A percentile compares a stretch with the other conserved stretches of the same genome.
Evolutionary conservation across 2,888 invertebrate species (phyloP).

Genomic region (Eulithis prunata): DNA sequence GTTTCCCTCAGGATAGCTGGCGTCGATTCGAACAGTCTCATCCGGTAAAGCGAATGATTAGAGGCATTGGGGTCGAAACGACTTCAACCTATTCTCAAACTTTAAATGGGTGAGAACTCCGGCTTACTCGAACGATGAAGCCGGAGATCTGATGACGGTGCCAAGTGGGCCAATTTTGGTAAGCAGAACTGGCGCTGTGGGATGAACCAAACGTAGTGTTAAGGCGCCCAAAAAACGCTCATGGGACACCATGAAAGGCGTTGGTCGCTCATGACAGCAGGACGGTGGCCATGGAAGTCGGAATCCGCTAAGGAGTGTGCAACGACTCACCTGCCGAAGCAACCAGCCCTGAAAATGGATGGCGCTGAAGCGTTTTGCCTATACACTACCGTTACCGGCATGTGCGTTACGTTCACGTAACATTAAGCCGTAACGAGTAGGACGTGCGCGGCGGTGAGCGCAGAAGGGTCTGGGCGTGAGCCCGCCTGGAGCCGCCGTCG

Average conservation of each 20-base stretch:
- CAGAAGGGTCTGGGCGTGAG: slow-evolving; percentile 84
- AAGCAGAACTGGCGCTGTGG: slow-evolving; percentile 92
- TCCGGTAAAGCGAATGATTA: slow-evolving; percentile 91
- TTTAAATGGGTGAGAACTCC: slow-evolving; percentile 89
- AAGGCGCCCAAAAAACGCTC: slow-evolving; percentile 86
- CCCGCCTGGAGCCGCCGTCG: slow-evolving; percentile 80
- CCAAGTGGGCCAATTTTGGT: slow-evolving; percentile 84
- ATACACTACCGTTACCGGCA: no score
- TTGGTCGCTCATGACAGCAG: slow-evolving; percentile 79
- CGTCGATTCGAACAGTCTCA: slow-evolving; percentile 74
- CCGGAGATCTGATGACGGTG: slow-evolving; percentile 73
- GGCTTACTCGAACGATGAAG: slow-evolving; percentile 84
- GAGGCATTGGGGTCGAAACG: slow-evolving; percentile 88
- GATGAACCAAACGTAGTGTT: slow-evolving; percentile 69
- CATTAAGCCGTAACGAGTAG: no score
- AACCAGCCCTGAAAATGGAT: slow-evolving; percentile 88
- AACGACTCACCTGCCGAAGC: slow-evolving; percentile 87
- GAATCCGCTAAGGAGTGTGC: slow-evolving; percentile 19
- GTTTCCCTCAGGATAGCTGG: no score
- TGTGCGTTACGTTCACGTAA: no score
- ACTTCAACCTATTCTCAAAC: slow-evolving; percentile 91
- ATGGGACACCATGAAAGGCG: slow-evolving; percentile 49
- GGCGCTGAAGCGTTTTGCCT: slow-evolving; percentile 73
- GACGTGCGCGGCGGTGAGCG: slow-evolving; percentile 68
- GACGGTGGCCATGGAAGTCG: slow-evolving; percentile 52